Evolutionary conservation across 2,113 vertebrate genomes (phyloP), one percentile per base, ranked within the genome.

Genomic region (Ibidorhyncha struthersii): DNA sequence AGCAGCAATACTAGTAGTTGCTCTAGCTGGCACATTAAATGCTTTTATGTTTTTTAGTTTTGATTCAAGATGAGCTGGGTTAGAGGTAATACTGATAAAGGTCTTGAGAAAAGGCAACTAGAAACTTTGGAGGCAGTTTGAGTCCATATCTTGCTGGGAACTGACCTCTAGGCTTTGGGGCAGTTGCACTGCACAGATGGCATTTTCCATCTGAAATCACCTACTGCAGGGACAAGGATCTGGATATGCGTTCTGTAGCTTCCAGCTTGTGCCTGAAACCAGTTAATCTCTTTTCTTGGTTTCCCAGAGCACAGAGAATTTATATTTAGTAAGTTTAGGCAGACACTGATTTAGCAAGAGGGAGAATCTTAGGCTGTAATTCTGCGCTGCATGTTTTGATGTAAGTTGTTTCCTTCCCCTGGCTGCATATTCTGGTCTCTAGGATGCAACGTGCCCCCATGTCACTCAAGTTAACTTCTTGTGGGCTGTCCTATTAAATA

Each of bases 381-480:
- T 65, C 23, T 27, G 3, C 0, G 0, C 27, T 14, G 8, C 21
- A 65, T 34, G 2, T 58, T 91, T 79, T 71, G 23, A n/a, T 3
- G 1, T 36, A 53, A 82, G 15, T 30, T 91, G 3, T 62, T 93
- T 87, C 19, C 6, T 87, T 74, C 25, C 6, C 5, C 19, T 49
- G 26, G 29, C 27, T 56, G 12, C 11, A 6, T 59, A 13, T 59
- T 76, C 62, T 56, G 21, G 8, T 82, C 40, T 72, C 32, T 67
- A 55, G 61, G 47, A 93, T 47, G 29, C 2, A 55, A 4, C 0
- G 0, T 78, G 17, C 3, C 41, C 13, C 12, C 16, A 2, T 62
- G 23, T 23, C 27, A 53, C 12, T 10, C 1, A 1, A 52, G 14
- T 59, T 71, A 82, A 8, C 6, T 71, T 92, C n/a, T 50, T 76